Conservation (phyloP, 2,113 vertebrate species). For the Melanerpes aurifrons region DNA sequence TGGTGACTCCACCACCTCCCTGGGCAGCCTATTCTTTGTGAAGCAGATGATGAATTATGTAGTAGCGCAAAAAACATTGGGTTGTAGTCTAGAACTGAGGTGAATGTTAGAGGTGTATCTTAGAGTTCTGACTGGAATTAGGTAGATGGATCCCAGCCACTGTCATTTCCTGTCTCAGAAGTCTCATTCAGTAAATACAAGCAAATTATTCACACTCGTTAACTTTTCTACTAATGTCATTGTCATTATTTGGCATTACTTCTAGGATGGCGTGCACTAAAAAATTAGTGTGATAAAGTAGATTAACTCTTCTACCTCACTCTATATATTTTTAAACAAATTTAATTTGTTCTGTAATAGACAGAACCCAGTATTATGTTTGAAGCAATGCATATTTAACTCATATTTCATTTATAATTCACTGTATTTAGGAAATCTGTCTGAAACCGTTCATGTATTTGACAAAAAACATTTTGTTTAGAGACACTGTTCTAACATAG, state of each 20-base stretch:
- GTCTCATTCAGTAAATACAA: background rate
- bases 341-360: background rate
- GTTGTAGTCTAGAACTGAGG: background rate
- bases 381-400: background rate
- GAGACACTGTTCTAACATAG: background rate
- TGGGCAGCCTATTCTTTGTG: background rate
- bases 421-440: background rate
- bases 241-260: background rate
- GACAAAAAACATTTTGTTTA: slow-evolving; percentile 25
- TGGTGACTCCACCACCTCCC: too few relatives aligned
- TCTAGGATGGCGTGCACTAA: background rate
- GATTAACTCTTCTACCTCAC: background rate
- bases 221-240: background rate
- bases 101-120: background rate
- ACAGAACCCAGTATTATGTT: background rate
- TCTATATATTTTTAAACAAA: background rate
- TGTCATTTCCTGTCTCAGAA: background rate
- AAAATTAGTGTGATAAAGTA: background rate
- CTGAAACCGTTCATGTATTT: slow-evolving; percentile 22
- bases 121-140: background rate
- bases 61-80: background rate
- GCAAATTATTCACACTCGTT: background rate
- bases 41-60: background rate
- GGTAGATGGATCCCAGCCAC: background rate
- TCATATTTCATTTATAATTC: background rate